Base-by-base conservation (phyloP, 2,797 vertebrate species). In the Liparis tanakae region DNA sequence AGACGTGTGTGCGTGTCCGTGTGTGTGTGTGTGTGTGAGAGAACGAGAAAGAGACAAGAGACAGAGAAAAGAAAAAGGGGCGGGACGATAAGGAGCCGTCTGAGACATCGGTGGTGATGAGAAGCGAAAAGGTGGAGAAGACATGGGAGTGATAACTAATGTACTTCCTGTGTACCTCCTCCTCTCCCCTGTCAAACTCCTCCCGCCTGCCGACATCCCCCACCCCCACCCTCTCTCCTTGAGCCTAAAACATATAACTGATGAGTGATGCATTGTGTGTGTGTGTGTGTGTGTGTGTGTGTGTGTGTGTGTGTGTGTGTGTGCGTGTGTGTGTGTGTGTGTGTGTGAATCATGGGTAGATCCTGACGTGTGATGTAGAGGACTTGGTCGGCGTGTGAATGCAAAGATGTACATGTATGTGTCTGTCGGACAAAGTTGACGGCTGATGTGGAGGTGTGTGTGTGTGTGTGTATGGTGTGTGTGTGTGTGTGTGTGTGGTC, bases 121-220 rank as follows among this genome's bases (percentile, higher is more conserved):
- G 92, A 95, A 93, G 79, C 93, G 94, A 95, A 95, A 93, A 86
- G 90, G 88, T 94, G 90, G 88, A 92, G 91, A 91, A 88, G 95
- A 97, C 94, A 82, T 92, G 93, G 95, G 95, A 94, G 94, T 89
- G 96, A 96, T 96, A 94, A 93, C 96, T 97, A 98, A 98, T 97
- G 97, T 95, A 95, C 93, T 96, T 97, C 94, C 94, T 96, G 95
- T 97, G 96, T 97, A 95, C 95, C 94, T 93, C 83, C 92, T 93
- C 92, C 53, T 90, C 92, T 91, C 87, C 53, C 88, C 95, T 97
- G 96, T 96, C 95, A 94, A 53, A 90, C 61, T 77, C 77, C 76
- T 70, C 74, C 77, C 1, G 17, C 76, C 73, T 72, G 58, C 81
- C 70, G 61, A 79, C 80, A 67, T 15, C 54, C 20, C 51, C 59